Percentiles rank a stretch among this genome's conserved stretches.
These are phyloP conservation scores for Nipponia nippon DNA, from an alignment of 2,113 vertebrate genomes.

Conservation along the genomic window DNA sequence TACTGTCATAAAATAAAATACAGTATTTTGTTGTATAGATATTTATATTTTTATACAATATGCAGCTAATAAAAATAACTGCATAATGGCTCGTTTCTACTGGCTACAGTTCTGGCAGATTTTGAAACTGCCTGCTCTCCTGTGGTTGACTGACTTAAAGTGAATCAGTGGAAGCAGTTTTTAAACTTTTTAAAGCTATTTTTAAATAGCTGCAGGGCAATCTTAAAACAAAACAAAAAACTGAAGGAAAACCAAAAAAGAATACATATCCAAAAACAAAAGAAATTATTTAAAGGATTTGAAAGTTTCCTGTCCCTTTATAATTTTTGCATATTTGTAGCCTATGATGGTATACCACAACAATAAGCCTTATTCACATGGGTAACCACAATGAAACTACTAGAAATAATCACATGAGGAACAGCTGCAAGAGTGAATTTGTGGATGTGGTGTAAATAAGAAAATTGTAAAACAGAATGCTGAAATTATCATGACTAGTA, in stretches of 20 bases:
- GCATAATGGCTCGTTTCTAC: neutral
- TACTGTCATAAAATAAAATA: neutral
- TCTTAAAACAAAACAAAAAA: neutral
- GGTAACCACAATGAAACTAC: slow-evolving; percentile 32
- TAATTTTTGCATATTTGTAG: slow-evolving; percentile 42
- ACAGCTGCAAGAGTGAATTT: slow-evolving; percentile 48
- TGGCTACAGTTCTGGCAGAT: neutral
- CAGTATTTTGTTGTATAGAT: neutral
- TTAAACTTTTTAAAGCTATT: neutral
- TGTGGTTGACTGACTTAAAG: neutral
- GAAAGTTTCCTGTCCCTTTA: slow-evolving; percentile 39
- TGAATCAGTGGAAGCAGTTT: neutral
- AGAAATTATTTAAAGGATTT: slow-evolving; percentile 18
- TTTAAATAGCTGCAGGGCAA: neutral
- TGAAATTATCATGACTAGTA: neutral
- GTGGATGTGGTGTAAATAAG: slow-evolving; percentile 29
- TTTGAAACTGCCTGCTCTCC: neutral
- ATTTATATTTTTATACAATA: neutral
- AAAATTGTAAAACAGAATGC: neutral
- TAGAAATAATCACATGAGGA: slow-evolving; percentile 62
- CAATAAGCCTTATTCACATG: slow-evolving; percentile 47
- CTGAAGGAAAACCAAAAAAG: neutral
- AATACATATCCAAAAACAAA: neutral
- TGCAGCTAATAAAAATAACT: neutral
- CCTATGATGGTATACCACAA: slow-evolving; percentile 22